A percentile compares a stretch with the other conserved stretches of the same genome.
Evolutionary conservation across 2,797 vertebrate genomes (phyloP).

Genomic region (Gastrophryne carolinensis): DNA sequence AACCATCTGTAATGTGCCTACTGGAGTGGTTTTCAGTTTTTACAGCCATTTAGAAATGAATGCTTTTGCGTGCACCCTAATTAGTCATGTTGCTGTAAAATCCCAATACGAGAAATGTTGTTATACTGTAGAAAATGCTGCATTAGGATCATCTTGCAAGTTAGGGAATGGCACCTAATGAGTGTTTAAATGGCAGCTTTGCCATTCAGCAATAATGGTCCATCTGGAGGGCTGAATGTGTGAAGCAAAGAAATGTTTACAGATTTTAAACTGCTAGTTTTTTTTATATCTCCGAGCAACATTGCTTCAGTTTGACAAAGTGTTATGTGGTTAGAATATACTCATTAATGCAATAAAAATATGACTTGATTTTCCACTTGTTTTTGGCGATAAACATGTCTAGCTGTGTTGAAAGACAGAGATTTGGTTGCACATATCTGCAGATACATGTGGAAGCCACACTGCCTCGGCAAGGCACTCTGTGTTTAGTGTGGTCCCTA

Average conservation of each 20-base stretch:
- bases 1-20: too few species aligned
- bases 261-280: conserved; percentile 20
- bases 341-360: too few species aligned
- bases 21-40: too few species aligned
- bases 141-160: not conserved
- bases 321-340: not conserved
- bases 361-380: too few species aligned
- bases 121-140: conserved; percentile 40
- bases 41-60: too few species aligned
- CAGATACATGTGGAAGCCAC: too few species aligned
- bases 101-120: conserved; percentile 5
- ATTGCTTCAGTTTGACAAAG: not conserved
- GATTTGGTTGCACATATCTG: too few species aligned
- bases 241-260: conserved; percentile 3
- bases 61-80: fast-evolving
- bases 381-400: too few species aligned
- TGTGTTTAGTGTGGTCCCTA: too few species aligned
- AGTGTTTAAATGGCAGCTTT: conserved; percentile 29
- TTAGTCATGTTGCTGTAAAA: conserved; percentile 26
- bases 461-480: too few species aligned
- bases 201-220: conserved; percentile 10
- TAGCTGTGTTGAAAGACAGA: too few species aligned
- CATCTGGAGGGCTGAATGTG: conserved; percentile 13
- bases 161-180: conserved; percentile 9
- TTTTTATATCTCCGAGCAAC: not conserved